Conservation (phyloP, 1,140 invertebrate species). For the Zaprionus ghesquierei region DNA sequence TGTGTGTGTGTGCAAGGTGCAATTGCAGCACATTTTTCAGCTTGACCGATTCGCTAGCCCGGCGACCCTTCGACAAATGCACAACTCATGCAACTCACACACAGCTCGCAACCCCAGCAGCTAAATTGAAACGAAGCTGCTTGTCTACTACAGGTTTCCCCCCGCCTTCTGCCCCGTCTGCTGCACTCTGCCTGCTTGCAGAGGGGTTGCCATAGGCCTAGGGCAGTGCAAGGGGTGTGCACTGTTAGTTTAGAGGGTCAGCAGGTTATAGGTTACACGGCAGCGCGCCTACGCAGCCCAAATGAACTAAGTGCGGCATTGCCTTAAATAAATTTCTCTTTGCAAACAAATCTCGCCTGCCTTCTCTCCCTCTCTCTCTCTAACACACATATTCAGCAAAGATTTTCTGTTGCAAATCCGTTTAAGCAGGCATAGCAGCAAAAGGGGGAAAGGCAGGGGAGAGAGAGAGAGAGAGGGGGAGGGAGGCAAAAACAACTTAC, state of each 20-base stretch:
- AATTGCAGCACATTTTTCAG: constrained; percentile 78
- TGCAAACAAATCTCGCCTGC: neutral
- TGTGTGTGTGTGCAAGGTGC: constrained; percentile 58
- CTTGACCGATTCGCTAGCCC: constrained; percentile 69
- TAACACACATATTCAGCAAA: constrained; percentile 33
- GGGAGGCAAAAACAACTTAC: constrained; percentile 33
- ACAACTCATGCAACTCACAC: no score
- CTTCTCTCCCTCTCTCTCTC: neutral
- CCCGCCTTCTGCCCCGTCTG: no score
- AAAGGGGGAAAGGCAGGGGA: neutral
- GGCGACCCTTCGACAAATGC: constrained; percentile 20
- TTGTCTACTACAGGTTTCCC: constrained; percentile 30
- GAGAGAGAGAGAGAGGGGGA: neutral
- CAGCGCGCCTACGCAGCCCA: constrained; percentile 44
- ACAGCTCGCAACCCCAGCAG: constrained; percentile 61
- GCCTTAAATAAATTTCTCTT: neutral
- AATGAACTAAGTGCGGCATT: constrained; percentile 18
- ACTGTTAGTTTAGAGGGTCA: constrained; percentile 70
- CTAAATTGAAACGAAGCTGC: constrained; percentile 51
- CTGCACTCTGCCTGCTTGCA: neutral
- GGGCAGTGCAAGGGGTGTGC: neutral
- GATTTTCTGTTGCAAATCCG: constrained; percentile 47
- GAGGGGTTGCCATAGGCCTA: constrained; percentile 46
- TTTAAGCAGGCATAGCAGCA: constrained; percentile 47
- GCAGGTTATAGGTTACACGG: constrained; percentile 68